phyloP scores from a whole-genome alignment of 1,140 invertebrate genomes.

The Aricia agestis region DNA sequence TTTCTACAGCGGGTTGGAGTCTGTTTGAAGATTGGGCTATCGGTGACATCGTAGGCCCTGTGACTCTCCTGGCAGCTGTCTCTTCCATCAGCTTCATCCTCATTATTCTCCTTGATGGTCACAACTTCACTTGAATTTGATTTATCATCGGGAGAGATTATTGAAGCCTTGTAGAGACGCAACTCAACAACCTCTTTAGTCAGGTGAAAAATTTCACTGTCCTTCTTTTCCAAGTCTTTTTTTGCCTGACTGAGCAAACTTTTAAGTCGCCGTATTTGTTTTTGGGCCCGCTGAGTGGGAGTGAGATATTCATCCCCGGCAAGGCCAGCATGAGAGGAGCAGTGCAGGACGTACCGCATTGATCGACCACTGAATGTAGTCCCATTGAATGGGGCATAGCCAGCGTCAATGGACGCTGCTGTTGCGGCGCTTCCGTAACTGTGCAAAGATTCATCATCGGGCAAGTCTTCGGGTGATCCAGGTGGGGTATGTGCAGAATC shows the following conservation, averaged over 20 bases:
- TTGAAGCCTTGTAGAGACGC: constrained; percentile 85
- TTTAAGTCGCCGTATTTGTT: constrained; percentile 85
- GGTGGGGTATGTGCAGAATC: constrained; percentile 77
- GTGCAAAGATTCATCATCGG: constrained; percentile 86
- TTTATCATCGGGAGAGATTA: constrained; percentile 83
- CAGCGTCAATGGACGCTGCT: constrained; percentile 85
- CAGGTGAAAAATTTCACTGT: constrained; percentile 86
- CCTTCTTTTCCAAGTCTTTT: constrained; percentile 86
- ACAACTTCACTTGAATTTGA: constrained; percentile 85
- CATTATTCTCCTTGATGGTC: constrained; percentile 82
- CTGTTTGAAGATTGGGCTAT: constrained; percentile 62
- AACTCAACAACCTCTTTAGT: constrained; percentile 90
- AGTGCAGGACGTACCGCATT: constrained; percentile 89
- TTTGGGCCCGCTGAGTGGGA: constrained; percentile 88
- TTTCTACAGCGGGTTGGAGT: constrained; percentile 60
- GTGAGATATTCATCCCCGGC: constrained; percentile 88
- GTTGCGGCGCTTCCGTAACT: constrained; percentile 86
- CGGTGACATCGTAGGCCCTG: constrained; percentile 60
- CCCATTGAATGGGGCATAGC: constrained; percentile 86
- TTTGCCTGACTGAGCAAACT: constrained; percentile 82
- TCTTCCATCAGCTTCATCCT: constrained; percentile 71
- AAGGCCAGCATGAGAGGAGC: constrained; percentile 84
- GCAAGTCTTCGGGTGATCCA: constrained; percentile 77
- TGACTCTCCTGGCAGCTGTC: constrained; percentile 58
- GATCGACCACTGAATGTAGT: constrained; percentile 84